Evolutionary conservation across 2,797 vertebrate genomes (phyloP).

Genomic region (Myripristis murdjan): DNA sequence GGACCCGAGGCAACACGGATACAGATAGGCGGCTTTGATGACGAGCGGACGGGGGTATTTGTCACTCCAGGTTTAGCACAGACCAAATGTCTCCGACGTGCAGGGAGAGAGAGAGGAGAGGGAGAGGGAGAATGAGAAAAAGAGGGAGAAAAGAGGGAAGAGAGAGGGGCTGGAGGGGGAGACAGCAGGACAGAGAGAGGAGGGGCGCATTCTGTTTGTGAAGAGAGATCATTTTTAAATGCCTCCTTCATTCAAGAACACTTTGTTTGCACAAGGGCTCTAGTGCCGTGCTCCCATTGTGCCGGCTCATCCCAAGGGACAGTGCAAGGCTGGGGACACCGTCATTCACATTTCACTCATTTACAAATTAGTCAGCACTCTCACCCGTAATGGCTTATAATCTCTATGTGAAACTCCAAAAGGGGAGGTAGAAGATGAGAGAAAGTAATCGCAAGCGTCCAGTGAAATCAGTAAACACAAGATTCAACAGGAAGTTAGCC

Average conservation of each 20-base stretch:
- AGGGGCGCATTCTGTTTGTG: slow-evolving; percentile 71
- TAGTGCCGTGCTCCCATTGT: slow-evolving; percentile 75
- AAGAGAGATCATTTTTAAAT: slow-evolving; percentile 80
- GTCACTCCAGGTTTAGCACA: slow-evolving; percentile 56
- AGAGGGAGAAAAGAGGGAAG: slow-evolving; percentile 20
- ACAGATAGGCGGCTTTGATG: slow-evolving; percentile 49
- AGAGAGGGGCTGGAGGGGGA: slow-evolving; percentile 2
- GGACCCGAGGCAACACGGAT: slow-evolving; percentile 35
- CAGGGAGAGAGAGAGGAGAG: slow-evolving; percentile 22
- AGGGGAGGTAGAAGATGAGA: background rate
- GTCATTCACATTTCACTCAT: slow-evolving; percentile 72
- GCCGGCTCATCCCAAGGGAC: slow-evolving; percentile 70
- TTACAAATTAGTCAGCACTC: slow-evolving; percentile 58
- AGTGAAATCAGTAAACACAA: slow-evolving; percentile 2
- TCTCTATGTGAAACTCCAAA: slow-evolving; percentile 5
- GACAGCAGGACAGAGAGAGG: slow-evolving; percentile 50
- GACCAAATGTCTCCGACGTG: slow-evolving; percentile 64
- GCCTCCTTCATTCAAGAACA: slow-evolving; percentile 78
- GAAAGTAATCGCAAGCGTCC: too few species aligned
- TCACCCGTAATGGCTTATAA: slow-evolving; percentile 16
- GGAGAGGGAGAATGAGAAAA: slow-evolving; percentile 20
- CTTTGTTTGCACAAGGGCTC: slow-evolving; percentile 83
- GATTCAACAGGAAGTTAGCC: slow-evolving; percentile 6
- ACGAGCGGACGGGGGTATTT: slow-evolving; percentile 51
- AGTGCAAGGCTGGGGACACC: slow-evolving; percentile 51